These are phyloP conservation scores for Hemibagrus wyckioides DNA, from an alignment of 2,113 vertebrate genomes.

Conservation along the genomic window DNA sequence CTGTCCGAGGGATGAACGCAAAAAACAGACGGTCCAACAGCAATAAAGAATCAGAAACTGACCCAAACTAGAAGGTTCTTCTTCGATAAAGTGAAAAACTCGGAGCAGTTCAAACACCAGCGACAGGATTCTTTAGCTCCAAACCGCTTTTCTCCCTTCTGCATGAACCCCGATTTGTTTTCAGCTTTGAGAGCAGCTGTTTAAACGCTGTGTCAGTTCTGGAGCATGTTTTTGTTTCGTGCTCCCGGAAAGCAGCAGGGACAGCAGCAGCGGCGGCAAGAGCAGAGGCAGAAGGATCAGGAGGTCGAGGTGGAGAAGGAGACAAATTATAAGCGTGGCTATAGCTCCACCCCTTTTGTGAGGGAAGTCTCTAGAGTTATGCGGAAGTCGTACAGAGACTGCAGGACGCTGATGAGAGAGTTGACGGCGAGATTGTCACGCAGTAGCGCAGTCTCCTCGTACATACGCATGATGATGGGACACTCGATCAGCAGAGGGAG, in stretches of 20 bases:
- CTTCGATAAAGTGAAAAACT: background rate
- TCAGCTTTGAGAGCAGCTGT: background rate
- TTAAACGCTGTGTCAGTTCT: constrained; percentile 1
- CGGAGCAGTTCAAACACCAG: background rate
- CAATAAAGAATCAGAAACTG: background rate
- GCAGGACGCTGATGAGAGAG: constrained; percentile 87
- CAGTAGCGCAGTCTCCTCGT: constrained; percentile 88
- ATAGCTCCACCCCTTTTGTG: constrained; percentile 93
- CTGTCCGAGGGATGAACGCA: background rate
- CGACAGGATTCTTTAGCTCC: background rate
- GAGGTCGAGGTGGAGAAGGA: background rate
- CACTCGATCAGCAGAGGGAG: constrained; percentile 88
- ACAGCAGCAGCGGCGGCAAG: constrained; percentile 11
- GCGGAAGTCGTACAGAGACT: constrained; percentile 89
- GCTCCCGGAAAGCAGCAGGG: background rate
- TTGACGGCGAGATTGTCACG: constrained; percentile 84
- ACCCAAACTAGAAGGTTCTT: background rate
- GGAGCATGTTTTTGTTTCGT: background rate
- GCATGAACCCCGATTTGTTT: background rate
- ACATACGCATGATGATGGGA: constrained; percentile 82
- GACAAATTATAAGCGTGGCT: constrained; percentile 57
- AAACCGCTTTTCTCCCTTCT: background rate
- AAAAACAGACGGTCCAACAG: background rate
- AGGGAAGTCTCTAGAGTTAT: constrained; percentile 89
- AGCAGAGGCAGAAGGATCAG: background rate